phyloP scores from a whole-genome alignment of 1,140 invertebrate species.

The Drosophila oshimai region DNA sequence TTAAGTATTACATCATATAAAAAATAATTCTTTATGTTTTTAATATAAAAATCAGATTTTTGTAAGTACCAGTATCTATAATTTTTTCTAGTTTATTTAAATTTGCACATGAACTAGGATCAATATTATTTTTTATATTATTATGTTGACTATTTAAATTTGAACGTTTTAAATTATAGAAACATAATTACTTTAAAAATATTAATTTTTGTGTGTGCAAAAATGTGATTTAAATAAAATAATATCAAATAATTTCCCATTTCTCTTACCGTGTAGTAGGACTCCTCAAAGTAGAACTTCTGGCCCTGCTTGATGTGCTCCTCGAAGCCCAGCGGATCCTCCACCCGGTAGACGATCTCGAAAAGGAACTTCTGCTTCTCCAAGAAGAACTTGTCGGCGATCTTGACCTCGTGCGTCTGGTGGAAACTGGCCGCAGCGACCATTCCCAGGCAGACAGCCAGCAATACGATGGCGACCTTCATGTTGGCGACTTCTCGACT shows the following conservation, averaged over 20 bases:
- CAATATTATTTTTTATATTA: too few relatives aligned
- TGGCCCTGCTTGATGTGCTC: conserved; percentile 57
- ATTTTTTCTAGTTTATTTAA: too few relatives aligned
- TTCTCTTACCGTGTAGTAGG: conserved; percentile 57
- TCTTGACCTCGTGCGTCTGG: conserved; percentile 51
- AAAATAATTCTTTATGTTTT: too few relatives aligned
- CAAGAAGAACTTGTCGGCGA: conserved; percentile 61
- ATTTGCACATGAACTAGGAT: too few relatives aligned
- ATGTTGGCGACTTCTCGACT: conserved; percentile 35
- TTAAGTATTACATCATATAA: too few relatives aligned
- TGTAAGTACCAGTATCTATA: too few relatives aligned
- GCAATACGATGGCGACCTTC: conserved; percentile 68
- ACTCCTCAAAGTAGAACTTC: conserved; percentile 33
- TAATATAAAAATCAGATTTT: too few relatives aligned
- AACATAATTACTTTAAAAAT: too few relatives aligned
- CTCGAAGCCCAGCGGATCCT: conserved; percentile 65
- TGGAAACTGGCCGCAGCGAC: conserved; percentile 61
- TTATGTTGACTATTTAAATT: too few relatives aligned
- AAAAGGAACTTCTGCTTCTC: conserved; percentile 65
- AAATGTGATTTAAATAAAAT: too few relatives aligned
- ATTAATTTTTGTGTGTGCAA: background rate
- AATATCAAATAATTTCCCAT: background rate
- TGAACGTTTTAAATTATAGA: too few relatives aligned
- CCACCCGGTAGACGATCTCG: conserved; percentile 67
- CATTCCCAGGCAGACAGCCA: conserved; percentile 70